A percentile compares a stretch with the other conserved stretches of the same genome.
Conservation (phyloP, 2,113 vertebrate genomes). For the Australoheros scitulus region DNA sequence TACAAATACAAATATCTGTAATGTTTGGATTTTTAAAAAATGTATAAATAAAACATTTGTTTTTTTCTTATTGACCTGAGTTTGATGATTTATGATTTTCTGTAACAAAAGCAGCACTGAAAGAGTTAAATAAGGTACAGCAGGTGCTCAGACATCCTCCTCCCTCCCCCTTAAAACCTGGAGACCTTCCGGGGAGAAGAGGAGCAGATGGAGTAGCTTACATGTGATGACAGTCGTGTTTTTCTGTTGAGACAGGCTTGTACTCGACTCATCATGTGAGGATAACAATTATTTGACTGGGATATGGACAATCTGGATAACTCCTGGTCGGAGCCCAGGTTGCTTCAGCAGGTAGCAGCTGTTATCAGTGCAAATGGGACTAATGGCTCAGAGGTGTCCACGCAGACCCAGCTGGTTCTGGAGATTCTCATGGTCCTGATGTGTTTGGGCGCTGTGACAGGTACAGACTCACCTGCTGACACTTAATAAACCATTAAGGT, state of each 20-base stretch:
- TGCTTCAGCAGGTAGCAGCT: neutral
- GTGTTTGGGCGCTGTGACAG: conserved; percentile 79
- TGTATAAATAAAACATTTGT: neutral
- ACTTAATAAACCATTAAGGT: neutral
- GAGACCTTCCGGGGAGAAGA: conserved; percentile 3
- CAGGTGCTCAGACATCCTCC: neutral
- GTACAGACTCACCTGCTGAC: conserved; percentile 44
- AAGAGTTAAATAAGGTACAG: conserved; percentile 35
- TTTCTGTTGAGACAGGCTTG: neutral
- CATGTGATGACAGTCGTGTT: neutral
- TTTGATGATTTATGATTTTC: neutral
- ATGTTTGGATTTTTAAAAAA: conserved; percentile 7
- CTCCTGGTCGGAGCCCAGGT: conserved; percentile 23
- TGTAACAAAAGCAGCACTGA: neutral
- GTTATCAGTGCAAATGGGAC: conserved; percentile 43
- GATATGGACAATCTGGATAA: conserved; percentile 48
- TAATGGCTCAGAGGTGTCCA: neutral
- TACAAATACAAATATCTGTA: neutral
- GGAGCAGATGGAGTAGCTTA: conserved; percentile 6
- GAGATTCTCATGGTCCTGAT: conserved; percentile 80
- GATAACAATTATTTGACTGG: neutral
- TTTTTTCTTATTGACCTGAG: neutral
- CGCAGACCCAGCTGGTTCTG: conserved; percentile 64
- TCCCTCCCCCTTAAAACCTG: conserved; percentile 35
- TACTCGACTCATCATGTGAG: conserved; percentile 10